phyloP scores from a whole-genome alignment of 2,888 invertebrate genomes.

The Drosophila kambysellisi region DNA sequence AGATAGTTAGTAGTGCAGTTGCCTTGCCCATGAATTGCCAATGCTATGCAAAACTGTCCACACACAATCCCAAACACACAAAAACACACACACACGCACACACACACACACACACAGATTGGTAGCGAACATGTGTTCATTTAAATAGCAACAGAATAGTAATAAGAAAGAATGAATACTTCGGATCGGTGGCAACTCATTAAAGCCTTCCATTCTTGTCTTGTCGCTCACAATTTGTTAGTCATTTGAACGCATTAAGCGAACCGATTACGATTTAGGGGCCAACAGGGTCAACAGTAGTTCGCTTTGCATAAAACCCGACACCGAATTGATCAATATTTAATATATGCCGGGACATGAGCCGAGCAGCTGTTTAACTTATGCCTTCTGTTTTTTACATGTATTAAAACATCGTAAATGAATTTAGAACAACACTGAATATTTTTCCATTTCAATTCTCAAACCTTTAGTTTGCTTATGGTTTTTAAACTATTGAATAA shows the following conservation, averaged over 20 bases:
- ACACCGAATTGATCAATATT: slow-evolving; percentile 22
- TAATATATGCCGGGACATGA: slow-evolving; percentile 31
- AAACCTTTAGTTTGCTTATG: not conserved
- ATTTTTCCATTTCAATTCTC: not conserved
- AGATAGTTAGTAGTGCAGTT: slow-evolving; percentile 57
- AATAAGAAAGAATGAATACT: slow-evolving; percentile 40
- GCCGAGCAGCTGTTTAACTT: slow-evolving; percentile 2
- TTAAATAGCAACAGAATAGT: slow-evolving; percentile 51
- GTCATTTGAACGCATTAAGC: slow-evolving; percentile 45
- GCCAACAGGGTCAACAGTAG: slow-evolving; percentile 4
- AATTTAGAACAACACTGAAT: not conserved
- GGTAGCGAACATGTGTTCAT: slow-evolving; percentile 56
- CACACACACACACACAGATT: not conserved
- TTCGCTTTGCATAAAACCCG: slow-evolving; percentile 26
- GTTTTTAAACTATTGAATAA: not conserved
- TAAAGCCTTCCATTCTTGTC: slow-evolving; percentile 23
- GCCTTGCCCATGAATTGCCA: slow-evolving; percentile 61
- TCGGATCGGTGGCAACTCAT: slow-evolving; percentile 31
- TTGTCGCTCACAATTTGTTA: slow-evolving; percentile 46
- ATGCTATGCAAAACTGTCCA: slow-evolving; percentile 68
- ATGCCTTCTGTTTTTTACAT: not conserved
- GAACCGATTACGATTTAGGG: slow-evolving; percentile 17
- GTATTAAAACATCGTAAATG: not conserved
- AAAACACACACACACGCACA: not conserved
- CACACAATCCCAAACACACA: not conserved